phyloP scores from a whole-genome alignment of 2,888 invertebrate genomes.

The Rugalucina vietnamica region DNA sequence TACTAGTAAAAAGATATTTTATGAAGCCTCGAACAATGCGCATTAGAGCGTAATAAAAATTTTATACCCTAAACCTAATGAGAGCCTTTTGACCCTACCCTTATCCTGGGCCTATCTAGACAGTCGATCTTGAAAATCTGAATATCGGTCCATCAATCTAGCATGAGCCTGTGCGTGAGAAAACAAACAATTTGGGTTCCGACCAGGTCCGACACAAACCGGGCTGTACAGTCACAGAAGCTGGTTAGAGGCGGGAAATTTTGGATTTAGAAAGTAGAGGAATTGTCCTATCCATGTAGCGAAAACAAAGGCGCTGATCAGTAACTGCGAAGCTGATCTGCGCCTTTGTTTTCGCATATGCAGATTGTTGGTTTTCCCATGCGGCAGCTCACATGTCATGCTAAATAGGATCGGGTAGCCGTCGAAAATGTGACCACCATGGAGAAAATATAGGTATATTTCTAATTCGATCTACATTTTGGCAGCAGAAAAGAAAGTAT shows the following conservation, averaged over 20 bases:
- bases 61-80: background rate
- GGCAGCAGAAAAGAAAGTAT: background rate
- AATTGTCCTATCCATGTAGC: too few species aligned
- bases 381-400: too few species aligned
- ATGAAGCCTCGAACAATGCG: background rate
- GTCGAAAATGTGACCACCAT: background rate
- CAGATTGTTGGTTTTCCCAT: too few species aligned
- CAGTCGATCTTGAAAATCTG: slow-evolving; percentile 32
- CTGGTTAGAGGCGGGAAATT: too few species aligned
- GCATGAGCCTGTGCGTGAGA: too few species aligned
- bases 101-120: slow-evolving; percentile 40
- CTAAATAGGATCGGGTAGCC: slow-evolving; percentile 14
- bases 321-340: too few species aligned
- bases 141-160: slow-evolving; percentile 33
- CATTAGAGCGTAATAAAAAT: background rate
- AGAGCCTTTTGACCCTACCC: slow-evolving; percentile 31
- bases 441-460: background rate
- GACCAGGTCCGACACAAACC: too few species aligned
- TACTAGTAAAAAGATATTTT: slow-evolving; percentile 1
- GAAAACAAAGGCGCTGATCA: too few species aligned
- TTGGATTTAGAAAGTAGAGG: too few species aligned
- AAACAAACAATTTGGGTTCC: too few species aligned
- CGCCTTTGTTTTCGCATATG: too few species aligned
- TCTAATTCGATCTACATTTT: background rate
- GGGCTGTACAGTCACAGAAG: too few species aligned